phyloP scores from a whole-genome alignment of 2,113 vertebrate species.

The Thalassoma bifasciatum region DNA sequence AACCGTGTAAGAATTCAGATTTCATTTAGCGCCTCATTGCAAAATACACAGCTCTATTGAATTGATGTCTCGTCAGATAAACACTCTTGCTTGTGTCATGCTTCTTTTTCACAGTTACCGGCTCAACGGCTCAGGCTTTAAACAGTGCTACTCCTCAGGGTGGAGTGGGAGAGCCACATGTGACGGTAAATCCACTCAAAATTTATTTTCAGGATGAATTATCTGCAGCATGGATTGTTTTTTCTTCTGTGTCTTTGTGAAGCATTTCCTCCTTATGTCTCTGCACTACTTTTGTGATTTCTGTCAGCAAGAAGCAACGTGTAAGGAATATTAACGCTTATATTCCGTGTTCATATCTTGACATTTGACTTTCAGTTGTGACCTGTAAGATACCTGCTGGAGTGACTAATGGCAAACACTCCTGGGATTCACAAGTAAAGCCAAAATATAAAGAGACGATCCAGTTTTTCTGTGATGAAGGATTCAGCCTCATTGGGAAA shows the following conservation, averaged over 20 bases:
- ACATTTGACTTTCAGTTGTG: conserved; percentile 52
- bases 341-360: neutral
- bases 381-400: conserved; percentile 27
- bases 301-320: neutral
- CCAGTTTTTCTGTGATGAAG: conserved; percentile 53
- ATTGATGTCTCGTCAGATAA: neutral
- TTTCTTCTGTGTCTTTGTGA: neutral
- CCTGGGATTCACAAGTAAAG: fast-evolving
- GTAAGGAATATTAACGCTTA: neutral
- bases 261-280: too few species aligned
- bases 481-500: conserved; percentile 58
- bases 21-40: neutral
- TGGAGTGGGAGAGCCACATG: conserved; percentile 63
- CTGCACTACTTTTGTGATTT: too few species aligned
- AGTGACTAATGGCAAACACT: conserved; percentile 41
- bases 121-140: conserved; percentile 48
- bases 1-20: neutral
- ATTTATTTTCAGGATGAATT: neutral
- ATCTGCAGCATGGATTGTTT: neutral
- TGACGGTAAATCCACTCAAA: conserved; percentile 56
- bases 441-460: conserved; percentile 44
- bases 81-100: neutral
- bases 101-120: conserved; percentile 58
- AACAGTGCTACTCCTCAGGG: conserved; percentile 42
- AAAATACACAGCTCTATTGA: neutral